These are phyloP conservation scores for Festucalex cinctus DNA, from an alignment of 2,113 vertebrate genomes.

Conservation along the genomic window DNA sequence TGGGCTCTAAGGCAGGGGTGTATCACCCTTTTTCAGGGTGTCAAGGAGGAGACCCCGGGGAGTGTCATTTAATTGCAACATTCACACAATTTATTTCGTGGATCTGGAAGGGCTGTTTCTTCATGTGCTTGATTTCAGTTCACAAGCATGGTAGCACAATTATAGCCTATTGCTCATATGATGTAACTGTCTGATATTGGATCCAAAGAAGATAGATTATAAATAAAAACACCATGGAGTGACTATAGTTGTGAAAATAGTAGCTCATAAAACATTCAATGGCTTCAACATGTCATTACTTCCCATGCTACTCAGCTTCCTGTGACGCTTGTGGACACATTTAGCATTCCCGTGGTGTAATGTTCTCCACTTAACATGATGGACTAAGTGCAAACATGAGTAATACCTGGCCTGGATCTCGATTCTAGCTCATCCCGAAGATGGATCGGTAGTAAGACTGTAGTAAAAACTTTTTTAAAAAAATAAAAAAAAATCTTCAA, in stretches of 20 bases:
- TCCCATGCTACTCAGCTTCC: background rate
- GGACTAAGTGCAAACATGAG: background rate
- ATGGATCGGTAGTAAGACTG: too few relatives aligned
- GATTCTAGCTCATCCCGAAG: background rate
- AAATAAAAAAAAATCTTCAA: too few relatives aligned
- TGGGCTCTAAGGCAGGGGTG: slow-evolving; percentile 47
- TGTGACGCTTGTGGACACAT: background rate
- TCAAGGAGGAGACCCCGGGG: slow-evolving; percentile 53
- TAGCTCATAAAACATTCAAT: background rate
- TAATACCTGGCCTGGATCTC: background rate
- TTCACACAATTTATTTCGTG: slow-evolving; percentile 49
- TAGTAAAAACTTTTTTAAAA: too few relatives aligned
- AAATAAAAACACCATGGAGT: background rate
- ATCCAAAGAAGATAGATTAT: background rate
- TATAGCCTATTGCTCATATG: slow-evolving; percentile 13
- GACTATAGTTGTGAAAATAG: background rate
- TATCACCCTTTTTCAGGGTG: slow-evolving; percentile 57
- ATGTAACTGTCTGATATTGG: slow-evolving; percentile 9
- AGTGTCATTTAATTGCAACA: slow-evolving; percentile 54
- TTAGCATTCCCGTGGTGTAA: background rate
- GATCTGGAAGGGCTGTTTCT: slow-evolving; percentile 57
- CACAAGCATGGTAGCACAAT: background rate
- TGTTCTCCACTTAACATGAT: background rate
- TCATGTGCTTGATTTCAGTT: slow-evolving; percentile 63
- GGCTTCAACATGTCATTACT: background rate